Base-by-base conservation (phyloP, 2,888 invertebrate species). In the Noctua pronuba region DNA sequence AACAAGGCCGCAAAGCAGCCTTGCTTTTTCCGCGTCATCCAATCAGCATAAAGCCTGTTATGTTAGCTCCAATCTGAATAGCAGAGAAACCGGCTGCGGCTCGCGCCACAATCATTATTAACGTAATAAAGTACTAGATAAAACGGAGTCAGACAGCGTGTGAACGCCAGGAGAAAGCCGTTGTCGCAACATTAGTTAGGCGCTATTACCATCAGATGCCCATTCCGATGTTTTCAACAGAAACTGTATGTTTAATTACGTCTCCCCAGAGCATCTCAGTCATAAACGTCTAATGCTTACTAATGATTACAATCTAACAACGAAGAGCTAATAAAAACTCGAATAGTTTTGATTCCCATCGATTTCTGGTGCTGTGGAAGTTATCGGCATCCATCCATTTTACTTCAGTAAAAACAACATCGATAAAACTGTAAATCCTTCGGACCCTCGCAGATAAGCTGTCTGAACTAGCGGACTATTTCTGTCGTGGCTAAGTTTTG, bases 71-170 rank as follows among this genome's bases (percentile, higher is more conserved):
- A 93, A 95, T 94, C 94, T 91, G 92, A 93, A 94, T 93, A 94
- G 92, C 91, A 88, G 92, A 90, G 92, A 93, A 95, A 96, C 95
- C 96, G 95, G 96, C 94, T 92, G 91, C 92, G 93, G 94, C 95
- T 92, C 94, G 94, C 92, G 95, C 95, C 95, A 94, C 95, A 94
- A 93, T 94, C 93, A 93, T 95, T 95, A 96, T 95, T 95, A 96
- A 94, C 92, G 94, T 94, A 94, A 96, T 96, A 96, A 96, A 96
- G 92, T 95, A 94, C 94, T 94, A 95, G 96, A 96, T 96, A 96
- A 95, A 95, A 94, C 94, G 93, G 93, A 92, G 88, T 91, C 92
- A 90, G 96, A 96, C 96, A 96, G 96, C 96, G 96, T 96, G 96
- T 95, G 96, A 96, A 96, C 95, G 94, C 86, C 79, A 87, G 91